phyloP scores from a whole-genome alignment of 2,113 vertebrate species.

The Callionymus lyra region DNA sequence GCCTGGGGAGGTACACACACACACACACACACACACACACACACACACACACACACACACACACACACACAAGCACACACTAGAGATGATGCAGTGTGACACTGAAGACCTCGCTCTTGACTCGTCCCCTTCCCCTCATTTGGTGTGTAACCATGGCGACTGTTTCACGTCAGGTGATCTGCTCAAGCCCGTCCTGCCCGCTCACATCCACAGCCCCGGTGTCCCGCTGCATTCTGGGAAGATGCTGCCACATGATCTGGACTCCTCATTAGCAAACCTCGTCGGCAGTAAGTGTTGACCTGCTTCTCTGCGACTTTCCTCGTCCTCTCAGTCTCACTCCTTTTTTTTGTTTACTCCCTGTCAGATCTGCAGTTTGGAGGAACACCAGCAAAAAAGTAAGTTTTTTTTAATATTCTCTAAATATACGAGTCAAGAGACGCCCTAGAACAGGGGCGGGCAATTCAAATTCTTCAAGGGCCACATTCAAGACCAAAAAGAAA shows the following conservation, averaged over 20 bases:
- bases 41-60: too few relatives aligned
- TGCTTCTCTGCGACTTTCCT: too few relatives aligned
- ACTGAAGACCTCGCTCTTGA: too few relatives aligned
- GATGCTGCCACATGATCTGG: conserved; percentile 74
- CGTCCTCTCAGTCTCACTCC: too few relatives aligned
- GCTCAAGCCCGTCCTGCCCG: conserved; percentile 69
- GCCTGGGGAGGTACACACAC: conserved; percentile 80
- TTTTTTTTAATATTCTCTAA: background rate
- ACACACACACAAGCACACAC: too few relatives aligned
- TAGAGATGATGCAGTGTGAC: too few relatives aligned
- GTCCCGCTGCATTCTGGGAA: conserved; percentile 63
- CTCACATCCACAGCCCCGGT: conserved; percentile 66
- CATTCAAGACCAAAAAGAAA: too few relatives aligned
- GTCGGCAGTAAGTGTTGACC: conserved; percentile 74
- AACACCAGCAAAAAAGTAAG: conserved; percentile 81
- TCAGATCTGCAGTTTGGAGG: conserved; percentile 85
- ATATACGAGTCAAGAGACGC: too few relatives aligned
- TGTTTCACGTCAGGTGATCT: conserved; percentile 67
- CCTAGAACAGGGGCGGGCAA: too few relatives aligned
- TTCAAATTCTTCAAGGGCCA: too few relatives aligned
- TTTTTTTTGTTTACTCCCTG: conserved; percentile 10
- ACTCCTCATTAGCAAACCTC: conserved; percentile 80
- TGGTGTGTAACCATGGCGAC: conserved; percentile 34
- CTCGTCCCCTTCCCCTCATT: conserved; percentile 20
- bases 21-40: conserved; percentile 3